Base-by-base conservation (phyloP, 2,888 invertebrate genomes). In the Zygogramma bicolorata region DNA sequence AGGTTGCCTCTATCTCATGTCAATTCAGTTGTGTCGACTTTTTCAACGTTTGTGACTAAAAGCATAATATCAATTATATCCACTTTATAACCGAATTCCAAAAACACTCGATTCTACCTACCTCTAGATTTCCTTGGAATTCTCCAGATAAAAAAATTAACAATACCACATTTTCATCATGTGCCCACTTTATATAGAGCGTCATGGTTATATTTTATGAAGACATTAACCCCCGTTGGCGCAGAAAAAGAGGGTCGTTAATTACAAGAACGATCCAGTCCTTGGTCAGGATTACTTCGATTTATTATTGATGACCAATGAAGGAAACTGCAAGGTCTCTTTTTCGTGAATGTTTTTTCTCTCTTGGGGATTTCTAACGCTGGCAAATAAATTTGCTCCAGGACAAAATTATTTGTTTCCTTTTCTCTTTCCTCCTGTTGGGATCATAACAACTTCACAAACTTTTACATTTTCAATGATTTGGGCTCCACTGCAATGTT, bases 271-370 rank as follows among this genome's bases (percentile, higher is more conserved):
- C 6, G 42, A 59, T 67, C 40, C 40, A 49, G 38, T 27, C 6
- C 40, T 29, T 22, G n/a, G 13, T 29, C 27, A 29, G 59, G 58
- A 27, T 53, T 27, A 34, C 46, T 15, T 10, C 29, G 57, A 65
- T 69, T 58, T 65, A 59, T 65, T 69, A 69, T 69, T 65, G 42
- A 69, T 69, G 69, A 34, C 65, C 65, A 69, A 63, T 69, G 13
- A 65, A 29, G 42, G 25, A 20, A 7, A 20, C 59, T 53, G 29
- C 20, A n/a, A 46, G 29, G 63, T 63, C 31, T 46, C 29, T 10
- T 63, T 63, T 63, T 46, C 29, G 15, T 27, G 25, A 18, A 18
- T 29, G 63, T 40, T 53, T 57, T 34, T 22, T 34, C 22, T 65
- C 38, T 34, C 27, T 13, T 6, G n/a, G 2, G 53, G 27, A 53